These are phyloP conservation scores for Vanacampus margaritifer DNA, from an alignment of 2,113 vertebrate genomes.

Conservation along the genomic window DNA sequence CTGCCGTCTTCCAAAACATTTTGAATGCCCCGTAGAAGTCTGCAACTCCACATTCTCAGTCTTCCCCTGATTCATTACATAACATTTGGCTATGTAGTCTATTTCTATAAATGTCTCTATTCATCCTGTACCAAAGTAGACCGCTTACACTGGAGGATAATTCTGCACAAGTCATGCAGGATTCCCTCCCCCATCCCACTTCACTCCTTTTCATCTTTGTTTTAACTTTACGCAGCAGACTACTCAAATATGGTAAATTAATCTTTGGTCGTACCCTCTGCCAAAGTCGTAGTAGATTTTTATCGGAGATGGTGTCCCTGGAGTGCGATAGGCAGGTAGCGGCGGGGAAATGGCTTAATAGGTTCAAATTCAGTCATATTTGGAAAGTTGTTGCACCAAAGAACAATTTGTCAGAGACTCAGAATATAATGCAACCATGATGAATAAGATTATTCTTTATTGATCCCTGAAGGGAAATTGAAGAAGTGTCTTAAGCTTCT, in stretches of 20 bases:
- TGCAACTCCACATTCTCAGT: slow-evolving; percentile 14
- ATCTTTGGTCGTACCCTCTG: slow-evolving; percentile 28
- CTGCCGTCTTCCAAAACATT: slow-evolving; percentile 25
- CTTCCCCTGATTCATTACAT: slow-evolving; percentile 24
- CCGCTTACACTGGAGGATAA: slow-evolving; percentile 19
- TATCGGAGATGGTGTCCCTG: slow-evolving; percentile 13
- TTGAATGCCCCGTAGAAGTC: slow-evolving; percentile 18
- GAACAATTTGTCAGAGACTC: slow-evolving; percentile 5
- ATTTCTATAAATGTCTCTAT: not conserved
- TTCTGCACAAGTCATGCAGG: slow-evolving; percentile 38
- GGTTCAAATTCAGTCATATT: slow-evolving; percentile 3
- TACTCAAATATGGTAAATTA: slow-evolving; percentile 27
- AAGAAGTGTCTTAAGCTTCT: not conserved
- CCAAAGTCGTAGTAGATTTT: slow-evolving; percentile 16
- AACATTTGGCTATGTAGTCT: slow-evolving; percentile 20
- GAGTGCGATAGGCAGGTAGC: not conserved
- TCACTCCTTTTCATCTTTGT: slow-evolving; percentile 35
- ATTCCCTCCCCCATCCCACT: slow-evolving; percentile 24
- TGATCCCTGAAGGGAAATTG: too few relatives aligned
- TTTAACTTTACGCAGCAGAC: slow-evolving; percentile 18
- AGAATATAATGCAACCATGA: too few relatives aligned
- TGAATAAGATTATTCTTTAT: too few relatives aligned
- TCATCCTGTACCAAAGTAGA: slow-evolving; percentile 5
- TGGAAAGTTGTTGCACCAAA: not conserved
- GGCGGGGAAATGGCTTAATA: not conserved